Evolutionary conservation across 92 coral and sea anemone genomes (phyloP), one percentile per base, ranked within the genome.

Genomic region (Phenganax subtilis): DNA sequence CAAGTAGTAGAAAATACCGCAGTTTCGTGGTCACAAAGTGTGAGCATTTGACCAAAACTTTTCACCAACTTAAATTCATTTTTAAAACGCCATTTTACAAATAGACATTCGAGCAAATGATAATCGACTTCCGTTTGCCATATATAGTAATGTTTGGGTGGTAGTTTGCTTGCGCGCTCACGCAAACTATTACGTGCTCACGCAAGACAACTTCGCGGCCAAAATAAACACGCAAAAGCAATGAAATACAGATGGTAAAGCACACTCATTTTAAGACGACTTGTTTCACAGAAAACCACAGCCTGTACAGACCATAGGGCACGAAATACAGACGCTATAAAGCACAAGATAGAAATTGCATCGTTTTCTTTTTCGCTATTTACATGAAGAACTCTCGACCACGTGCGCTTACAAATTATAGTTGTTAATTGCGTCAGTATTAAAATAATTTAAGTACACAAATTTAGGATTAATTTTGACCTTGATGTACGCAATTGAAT

Each of bases 111-210:
- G 8, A 25, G 59, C 8, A 53, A 54, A 16, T n/a, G 74, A 17
- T 28, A 47, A 62, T 28, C 5, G 61, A 63, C 74, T 79, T 79
- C 83, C 83, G 83, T 74, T 79, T 79, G 27, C 83, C 83, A 61
- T 62, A 79, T 79, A 10, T 79, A 74, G 83, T 30, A 47, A 63
- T 79, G 81, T 64, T 75, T 76, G 55, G 81, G 80, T 54, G 62
- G 80, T 66, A 55, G 51, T 75, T 58, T 30, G 60, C 28, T 55
- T 55, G 57, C 65, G 80, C 12, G 80, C 60, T 51, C 55, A 25
- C 27, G 31, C n/a, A 55, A 31, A 20, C 53, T 76, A 57, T 31
- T 54, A 47, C 55, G 67, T 30, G 37, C 30, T 64, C 70, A 64
- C 73, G 73, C 73, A 53, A 68, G 29, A 37, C 10, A 3, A 66